Conservation (phyloP, 2,113 vertebrate genomes). For the Alligator sinensis region DNA sequence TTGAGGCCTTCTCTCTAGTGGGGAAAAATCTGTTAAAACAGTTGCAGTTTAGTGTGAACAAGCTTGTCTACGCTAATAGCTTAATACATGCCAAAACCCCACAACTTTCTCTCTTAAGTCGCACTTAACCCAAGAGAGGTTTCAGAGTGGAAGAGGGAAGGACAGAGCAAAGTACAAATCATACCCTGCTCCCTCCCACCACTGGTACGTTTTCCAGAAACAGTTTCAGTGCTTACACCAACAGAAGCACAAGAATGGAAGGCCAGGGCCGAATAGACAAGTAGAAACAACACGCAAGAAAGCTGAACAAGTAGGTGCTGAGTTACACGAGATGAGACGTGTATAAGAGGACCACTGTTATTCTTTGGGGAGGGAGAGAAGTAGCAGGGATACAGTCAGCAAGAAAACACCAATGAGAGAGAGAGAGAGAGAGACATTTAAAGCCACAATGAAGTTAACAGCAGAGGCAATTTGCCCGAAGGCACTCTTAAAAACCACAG, state of each 20-base stretch:
- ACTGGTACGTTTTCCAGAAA: slow-evolving; percentile 23
- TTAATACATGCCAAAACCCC: not conserved
- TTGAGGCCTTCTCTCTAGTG: not conserved
- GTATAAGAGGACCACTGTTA: not conserved
- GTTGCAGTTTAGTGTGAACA: not conserved
- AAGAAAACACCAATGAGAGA: not conserved
- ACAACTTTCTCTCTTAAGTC: too few relatives aligned
- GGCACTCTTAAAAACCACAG: slow-evolving; percentile 74
- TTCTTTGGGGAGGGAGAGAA: not conserved
- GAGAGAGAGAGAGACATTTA: slow-evolving; percentile 57
- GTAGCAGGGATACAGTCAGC: slow-evolving; percentile 1
- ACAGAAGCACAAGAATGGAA: not conserved
- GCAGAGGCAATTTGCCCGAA: slow-evolving; percentile 70
- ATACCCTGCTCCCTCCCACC: not conserved
- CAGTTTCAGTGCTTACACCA: not conserved
- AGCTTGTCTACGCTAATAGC: too few relatives aligned
- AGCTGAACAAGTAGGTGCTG: rapidly evolving
- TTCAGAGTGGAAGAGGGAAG: not conserved
- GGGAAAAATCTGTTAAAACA: not conserved
- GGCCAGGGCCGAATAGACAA: not conserved
- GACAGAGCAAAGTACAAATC: not conserved
- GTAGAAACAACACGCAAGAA: not conserved
- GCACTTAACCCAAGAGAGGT: too few relatives aligned
- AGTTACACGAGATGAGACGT: not conserved
- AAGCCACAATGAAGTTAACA: slow-evolving; percentile 45